A percentile compares a stretch with the other conserved stretches of the same genome.
Conservation (phyloP, 30 jellyfish, hydroid and myxozoan genomes). For the Hydra vulgaris region DNA sequence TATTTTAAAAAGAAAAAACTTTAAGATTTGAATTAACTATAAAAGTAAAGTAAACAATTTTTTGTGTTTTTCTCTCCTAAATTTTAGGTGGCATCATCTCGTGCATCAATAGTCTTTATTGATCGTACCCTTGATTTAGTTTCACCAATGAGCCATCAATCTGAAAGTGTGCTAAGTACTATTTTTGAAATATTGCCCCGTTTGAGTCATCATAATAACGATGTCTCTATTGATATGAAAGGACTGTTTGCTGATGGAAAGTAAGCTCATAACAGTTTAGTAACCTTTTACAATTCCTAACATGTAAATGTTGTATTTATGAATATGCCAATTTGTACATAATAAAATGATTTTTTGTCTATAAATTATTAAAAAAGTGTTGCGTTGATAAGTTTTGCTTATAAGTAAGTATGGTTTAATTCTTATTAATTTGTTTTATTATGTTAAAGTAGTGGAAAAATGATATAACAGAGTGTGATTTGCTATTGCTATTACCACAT, state of each 20-base stretch:
- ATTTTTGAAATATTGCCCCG: conserved; percentile 55
- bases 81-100: conserved; percentile 48
- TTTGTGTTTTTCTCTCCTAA: background rate
- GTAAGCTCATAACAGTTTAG: conserved; percentile 31
- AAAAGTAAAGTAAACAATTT: background rate
- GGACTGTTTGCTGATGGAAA: conserved; percentile 67
- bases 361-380: no score
- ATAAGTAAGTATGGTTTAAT: no score
- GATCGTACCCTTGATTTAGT: conserved; percentile 76
- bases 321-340: no score
- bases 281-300: background rate
- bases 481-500: no score
- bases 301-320: no score
- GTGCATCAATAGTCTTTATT: conserved; percentile 75
- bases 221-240: conserved; percentile 64
- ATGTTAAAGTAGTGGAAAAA: no score
- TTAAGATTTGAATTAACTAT: background rate
- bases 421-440: no score
- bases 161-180: conserved; percentile 54
- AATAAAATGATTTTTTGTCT: no score
- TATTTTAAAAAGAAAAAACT: background rate
- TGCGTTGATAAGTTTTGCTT: no score
- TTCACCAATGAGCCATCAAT: conserved; percentile 67
- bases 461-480: no score
- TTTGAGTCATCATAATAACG: conserved; percentile 63